Evolutionary conservation across 2,888 invertebrate genomes (phyloP).

Genomic region (Trissonchulus sp.): DNA sequence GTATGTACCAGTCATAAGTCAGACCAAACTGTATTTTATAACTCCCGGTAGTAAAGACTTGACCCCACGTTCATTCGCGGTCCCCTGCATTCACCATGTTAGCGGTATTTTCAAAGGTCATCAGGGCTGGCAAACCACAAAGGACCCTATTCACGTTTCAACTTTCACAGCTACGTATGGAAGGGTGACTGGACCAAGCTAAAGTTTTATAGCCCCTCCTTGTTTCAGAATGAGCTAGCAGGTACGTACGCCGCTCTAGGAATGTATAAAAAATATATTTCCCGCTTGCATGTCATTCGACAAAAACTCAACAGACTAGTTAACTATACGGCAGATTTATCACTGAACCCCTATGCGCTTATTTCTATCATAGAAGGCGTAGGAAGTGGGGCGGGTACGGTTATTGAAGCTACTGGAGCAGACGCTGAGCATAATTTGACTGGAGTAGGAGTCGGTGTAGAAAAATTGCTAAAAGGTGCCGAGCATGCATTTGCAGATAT

Average conservation of each 20-base stretch:
- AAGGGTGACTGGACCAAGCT: neutral
- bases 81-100: constrained; percentile 18
- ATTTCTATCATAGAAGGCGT: neutral
- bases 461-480: too few relatives aligned
- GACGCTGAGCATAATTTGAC: neutral
- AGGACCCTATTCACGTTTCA: neutral
- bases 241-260: neutral
- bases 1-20: constrained; percentile 14
- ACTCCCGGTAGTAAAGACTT: constrained; percentile 22
- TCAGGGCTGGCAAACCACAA: neutral
- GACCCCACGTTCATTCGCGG: neutral
- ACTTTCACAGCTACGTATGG: neutral
- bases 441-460: neutral
- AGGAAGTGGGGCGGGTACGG: neutral
- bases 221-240: neutral
- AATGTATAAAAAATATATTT: neutral
- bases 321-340: constrained; percentile 11
- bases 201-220: neutral
- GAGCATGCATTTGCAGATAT: neutral
- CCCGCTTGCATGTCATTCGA: neutral
- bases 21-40: neutral
- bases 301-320: constrained; percentile 15
- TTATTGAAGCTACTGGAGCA: neutral
- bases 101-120: neutral
- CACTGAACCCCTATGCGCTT: neutral